Percentiles rank a stretch among this genome's conserved stretches.
Conservation (phyloP, 2,888 invertebrate genomes). For the Griposia aprilina region DNA sequence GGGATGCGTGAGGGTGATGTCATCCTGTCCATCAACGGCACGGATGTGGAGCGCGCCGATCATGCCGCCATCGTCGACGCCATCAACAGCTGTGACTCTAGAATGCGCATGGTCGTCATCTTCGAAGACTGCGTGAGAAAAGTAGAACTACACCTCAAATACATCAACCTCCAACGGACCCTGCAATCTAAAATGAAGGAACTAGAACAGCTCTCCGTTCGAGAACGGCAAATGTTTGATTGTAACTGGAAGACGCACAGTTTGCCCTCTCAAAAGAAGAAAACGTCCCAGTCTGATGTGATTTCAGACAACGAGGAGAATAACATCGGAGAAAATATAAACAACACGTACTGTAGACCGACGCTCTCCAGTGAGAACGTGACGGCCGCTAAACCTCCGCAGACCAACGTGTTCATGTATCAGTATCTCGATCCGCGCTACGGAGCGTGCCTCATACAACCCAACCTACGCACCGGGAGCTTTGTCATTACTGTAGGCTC, state of each 20-base stretch:
- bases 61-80: slow-evolving; percentile 98
- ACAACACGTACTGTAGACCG: slow-evolving; percentile 93
- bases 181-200: slow-evolving; percentile 96
- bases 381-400: slow-evolving; percentile 86
- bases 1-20: slow-evolving; percentile 99
- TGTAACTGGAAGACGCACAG: slow-evolving; percentile 98
- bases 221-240: slow-evolving; percentile 95
- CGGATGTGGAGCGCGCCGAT: slow-evolving; percentile 98
- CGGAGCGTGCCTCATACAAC: slow-evolving; percentile 93
- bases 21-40: slow-evolving; percentile 98
- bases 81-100: slow-evolving; percentile 96
- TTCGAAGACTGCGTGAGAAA: slow-evolving; percentile 99
- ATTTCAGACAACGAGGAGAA: slow-evolving; percentile 86
- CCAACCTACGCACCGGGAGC: slow-evolving; percentile 92
- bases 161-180: slow-evolving; percentile 96
- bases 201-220: slow-evolving; percentile 94
- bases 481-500: slow-evolving; percentile 94
- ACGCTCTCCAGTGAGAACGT: slow-evolving; percentile 96
- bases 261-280: slow-evolving; percentile 95
- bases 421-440: slow-evolving; percentile 94
- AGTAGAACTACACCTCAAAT: slow-evolving; percentile 97
- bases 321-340: slow-evolving; percentile 86
- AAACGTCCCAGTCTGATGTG: slow-evolving; percentile 90
- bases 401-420: slow-evolving; percentile 90
- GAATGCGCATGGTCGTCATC: slow-evolving; percentile 98